These are phyloP conservation scores for Heteromormyrus szaboi DNA, from an alignment of 2,797 vertebrate species.

Conservation along the genomic window DNA sequence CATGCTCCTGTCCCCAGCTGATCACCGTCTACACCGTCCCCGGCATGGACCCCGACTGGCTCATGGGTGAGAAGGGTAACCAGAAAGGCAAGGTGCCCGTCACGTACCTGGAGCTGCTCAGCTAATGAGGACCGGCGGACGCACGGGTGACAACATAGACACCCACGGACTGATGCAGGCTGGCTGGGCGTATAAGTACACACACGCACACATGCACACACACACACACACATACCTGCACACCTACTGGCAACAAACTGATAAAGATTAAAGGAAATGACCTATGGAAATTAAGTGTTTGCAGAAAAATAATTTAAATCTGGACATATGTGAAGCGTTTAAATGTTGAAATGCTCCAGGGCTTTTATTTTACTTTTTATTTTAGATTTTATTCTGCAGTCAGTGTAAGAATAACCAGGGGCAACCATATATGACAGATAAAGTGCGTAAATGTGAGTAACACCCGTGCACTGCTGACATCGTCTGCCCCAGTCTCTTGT, in stretches of 20 bases:
- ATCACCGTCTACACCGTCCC: constrained; percentile 92
- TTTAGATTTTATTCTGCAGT: background rate
- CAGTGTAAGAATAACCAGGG: constrained; percentile 1
- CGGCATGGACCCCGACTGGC: constrained; percentile 95
- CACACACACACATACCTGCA: background rate
- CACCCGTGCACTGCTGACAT: background rate
- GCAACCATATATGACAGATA: background rate
- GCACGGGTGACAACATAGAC: too few relatives aligned
- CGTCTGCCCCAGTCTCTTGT: background rate
- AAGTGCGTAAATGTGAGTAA: background rate
- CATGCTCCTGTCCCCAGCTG: constrained; percentile 57
- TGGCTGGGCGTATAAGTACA: background rate
- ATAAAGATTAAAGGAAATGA: background rate
- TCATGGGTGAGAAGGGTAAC: constrained; percentile 85
- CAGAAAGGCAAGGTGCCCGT: constrained; percentile 91
- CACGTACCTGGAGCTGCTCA: constrained; percentile 92
- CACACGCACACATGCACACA: background rate
- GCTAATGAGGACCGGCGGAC: constrained; percentile 53
- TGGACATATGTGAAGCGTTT: background rate
- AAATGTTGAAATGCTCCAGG: background rate
- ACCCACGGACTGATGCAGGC: background rate
- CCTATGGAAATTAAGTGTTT: background rate
- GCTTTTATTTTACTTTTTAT: constrained; percentile 9
- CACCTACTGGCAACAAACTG: background rate
- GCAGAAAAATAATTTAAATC: constrained; percentile 13